Percentiles rank a stretch among this genome's conserved stretches.
Conservation (phyloP, 1,140 invertebrate genomes). For the Eumeta japonica region DNA sequence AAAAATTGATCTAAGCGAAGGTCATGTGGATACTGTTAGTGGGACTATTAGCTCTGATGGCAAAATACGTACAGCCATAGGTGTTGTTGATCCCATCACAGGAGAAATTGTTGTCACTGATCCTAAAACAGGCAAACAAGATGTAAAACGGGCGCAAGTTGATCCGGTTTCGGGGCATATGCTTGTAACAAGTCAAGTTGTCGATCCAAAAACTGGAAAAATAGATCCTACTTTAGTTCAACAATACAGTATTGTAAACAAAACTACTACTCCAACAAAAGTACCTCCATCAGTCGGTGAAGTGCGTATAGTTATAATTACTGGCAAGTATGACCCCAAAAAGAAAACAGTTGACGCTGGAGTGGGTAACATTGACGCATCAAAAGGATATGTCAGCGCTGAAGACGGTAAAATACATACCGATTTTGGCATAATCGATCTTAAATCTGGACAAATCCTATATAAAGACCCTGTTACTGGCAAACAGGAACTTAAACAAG, state of each 20-base stretch:
- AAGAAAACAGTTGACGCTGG: conserved; percentile 59
- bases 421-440: conserved; percentile 63
- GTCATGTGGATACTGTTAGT: conserved; percentile 59
- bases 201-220: conserved; percentile 65
- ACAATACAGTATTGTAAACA: conserved; percentile 56
- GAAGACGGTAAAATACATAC: conserved; percentile 63
- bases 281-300: conserved; percentile 51
- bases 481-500: conserved; percentile 60
- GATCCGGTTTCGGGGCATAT: conserved; percentile 60
- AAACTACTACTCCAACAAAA: conserved; percentile 52
- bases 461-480: conserved; percentile 59
- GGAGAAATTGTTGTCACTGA: conserved; percentile 57
- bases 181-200: conserved; percentile 57
- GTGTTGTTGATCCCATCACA: conserved; percentile 57
- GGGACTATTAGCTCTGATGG: conserved; percentile 53
- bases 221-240: conserved; percentile 61
- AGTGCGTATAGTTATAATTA: conserved; percentile 60
- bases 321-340: conserved; percentile 57
- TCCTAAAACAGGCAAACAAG: conserved; percentile 53
- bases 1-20: conserved; percentile 60
- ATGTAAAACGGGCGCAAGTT: conserved; percentile 56
- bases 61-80: conserved; percentile 56
- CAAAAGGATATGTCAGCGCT: conserved; percentile 56
- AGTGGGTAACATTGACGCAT: conserved; percentile 54
- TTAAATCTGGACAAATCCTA: conserved; percentile 56